phyloP scores from a whole-genome alignment of 2,888 invertebrate species.

The Euplexia lucipara region DNA sequence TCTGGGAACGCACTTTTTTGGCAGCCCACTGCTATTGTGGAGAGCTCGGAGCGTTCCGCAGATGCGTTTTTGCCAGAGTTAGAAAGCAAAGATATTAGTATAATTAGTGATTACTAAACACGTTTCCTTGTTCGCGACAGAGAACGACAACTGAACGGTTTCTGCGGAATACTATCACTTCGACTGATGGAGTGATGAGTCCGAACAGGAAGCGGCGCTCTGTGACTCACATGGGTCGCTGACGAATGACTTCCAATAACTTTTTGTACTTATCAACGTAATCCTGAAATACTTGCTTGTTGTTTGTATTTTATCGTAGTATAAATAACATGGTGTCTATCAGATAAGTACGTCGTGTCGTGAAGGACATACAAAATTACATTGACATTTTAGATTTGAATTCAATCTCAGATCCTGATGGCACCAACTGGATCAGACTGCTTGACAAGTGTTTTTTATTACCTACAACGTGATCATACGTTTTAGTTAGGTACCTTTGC shows the following conservation, averaged over 20 bases:
- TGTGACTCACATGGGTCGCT: slow-evolving; percentile 23
- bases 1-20: slow-evolving; percentile 74
- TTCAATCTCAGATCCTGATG: too few relatives aligned
- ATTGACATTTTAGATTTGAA: slow-evolving; percentile 3
- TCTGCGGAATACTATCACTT: slow-evolving; percentile 22
- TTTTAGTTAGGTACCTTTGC: too few relatives aligned
- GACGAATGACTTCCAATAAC: slow-evolving; percentile 25
- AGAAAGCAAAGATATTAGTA: slow-evolving; percentile 70
- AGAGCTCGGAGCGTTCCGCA: slow-evolving; percentile 52
- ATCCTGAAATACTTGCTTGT: slow-evolving; percentile 25
- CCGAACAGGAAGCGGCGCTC: slow-evolving; percentile 32
- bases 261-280: slow-evolving; percentile 28
- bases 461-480: too few relatives aligned
- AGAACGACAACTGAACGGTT: slow-evolving; percentile 31
- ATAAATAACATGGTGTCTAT: slow-evolving; percentile 21
- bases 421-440: too few relatives aligned
- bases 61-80: slow-evolving; percentile 63
- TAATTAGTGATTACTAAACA: slow-evolving; percentile 66
- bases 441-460: too few relatives aligned
- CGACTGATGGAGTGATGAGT: slow-evolving; percentile 11
- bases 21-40: slow-evolving; percentile 62
- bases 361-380: neutral
- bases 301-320: slow-evolving; percentile 36
- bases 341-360: slow-evolving; percentile 37
- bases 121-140: slow-evolving; percentile 60